Evolutionary conservation across 2,888 invertebrate species (phyloP).

Genomic region (Drosophila vallismaia): DNA sequence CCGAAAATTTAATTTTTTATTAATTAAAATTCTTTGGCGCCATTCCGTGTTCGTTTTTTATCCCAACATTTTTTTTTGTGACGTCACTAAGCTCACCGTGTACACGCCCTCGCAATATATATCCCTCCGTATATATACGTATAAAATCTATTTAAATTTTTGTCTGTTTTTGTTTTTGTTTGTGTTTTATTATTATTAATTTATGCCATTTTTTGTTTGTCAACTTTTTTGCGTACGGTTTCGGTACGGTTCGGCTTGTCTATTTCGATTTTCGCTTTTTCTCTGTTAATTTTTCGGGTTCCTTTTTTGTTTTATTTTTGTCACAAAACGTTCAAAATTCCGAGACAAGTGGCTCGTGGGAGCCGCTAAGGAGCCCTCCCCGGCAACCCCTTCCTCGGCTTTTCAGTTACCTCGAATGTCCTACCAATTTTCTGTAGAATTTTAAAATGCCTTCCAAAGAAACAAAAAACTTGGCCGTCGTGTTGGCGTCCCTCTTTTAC

Average conservation of each 20-base stretch:
- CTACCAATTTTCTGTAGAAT: constrained; percentile 49
- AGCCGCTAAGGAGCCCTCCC: constrained; percentile 10
- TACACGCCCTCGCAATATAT: constrained; percentile 18
- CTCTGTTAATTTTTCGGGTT: constrained; percentile 21
- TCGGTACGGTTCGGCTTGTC: constrained; percentile 7
- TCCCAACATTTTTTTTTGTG: constrained; percentile 27
- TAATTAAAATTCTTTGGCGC: constrained; percentile 26
- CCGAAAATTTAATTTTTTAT: neutral
- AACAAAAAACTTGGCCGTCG: constrained; percentile 54
- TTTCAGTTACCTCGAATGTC: constrained; percentile 5
- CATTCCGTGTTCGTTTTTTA: neutral
- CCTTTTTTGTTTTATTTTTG: constrained; percentile 70
- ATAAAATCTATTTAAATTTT: constrained; percentile 1
- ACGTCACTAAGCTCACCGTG: constrained; percentile 48
- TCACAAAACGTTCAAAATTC: constrained; percentile 52
- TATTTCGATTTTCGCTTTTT: constrained; percentile 26
- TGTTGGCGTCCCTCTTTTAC: constrained; percentile 48
- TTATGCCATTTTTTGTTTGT: constrained; percentile 76
- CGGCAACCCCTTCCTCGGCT: neutral
- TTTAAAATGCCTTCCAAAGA: constrained; percentile 37
- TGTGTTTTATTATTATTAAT: constrained; percentile 64
- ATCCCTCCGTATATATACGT: constrained; percentile 22
- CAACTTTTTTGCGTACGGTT: constrained; percentile 45
- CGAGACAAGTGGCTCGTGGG: constrained; percentile 63
- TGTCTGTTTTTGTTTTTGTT: constrained; percentile 29